Conservation (phyloP, 2,113 vertebrate genomes). For the Ochotona princeps region DNA sequence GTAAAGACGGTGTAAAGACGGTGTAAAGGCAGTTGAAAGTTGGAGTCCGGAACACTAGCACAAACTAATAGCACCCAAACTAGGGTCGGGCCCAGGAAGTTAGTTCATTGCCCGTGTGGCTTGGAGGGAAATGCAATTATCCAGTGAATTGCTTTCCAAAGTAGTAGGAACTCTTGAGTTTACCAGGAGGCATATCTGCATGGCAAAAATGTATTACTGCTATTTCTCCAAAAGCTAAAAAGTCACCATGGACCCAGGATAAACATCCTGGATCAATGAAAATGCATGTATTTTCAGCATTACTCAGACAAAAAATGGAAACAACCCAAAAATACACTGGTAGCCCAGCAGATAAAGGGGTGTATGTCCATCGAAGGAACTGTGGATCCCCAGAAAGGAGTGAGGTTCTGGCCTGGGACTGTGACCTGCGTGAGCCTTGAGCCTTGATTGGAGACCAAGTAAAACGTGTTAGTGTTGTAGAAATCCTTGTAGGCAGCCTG, state of each 20-base stretch:
- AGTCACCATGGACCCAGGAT: neutral
- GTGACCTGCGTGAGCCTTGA: neutral
- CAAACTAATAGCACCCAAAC: neutral
- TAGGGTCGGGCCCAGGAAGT: neutral
- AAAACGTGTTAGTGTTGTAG: neutral
- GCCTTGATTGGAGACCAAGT: neutral
- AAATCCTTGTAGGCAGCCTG: neutral
- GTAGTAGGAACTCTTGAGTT: neutral
- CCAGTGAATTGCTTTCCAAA: slow-evolving; percentile 1
- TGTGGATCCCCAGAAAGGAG: neutral
- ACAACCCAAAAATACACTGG: neutral
- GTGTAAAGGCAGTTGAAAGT: neutral
- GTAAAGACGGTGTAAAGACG: neutral
- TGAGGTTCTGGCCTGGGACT: neutral
- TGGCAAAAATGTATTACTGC: neutral
- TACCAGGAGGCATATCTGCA: neutral
- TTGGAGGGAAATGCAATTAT: neutral
- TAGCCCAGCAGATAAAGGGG: neutral
- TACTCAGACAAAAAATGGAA: neutral
- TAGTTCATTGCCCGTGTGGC: neutral
- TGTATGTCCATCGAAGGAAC: fast-evolving
- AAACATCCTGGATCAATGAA: too few species aligned
- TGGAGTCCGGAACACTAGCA: neutral
- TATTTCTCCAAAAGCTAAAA: neutral
- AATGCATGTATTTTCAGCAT: neutral